Evolutionary conservation across 2,888 invertebrate genomes (phyloP), one percentile per base, ranked within the genome.

Genomic region (Morpho deidamia): DNA sequence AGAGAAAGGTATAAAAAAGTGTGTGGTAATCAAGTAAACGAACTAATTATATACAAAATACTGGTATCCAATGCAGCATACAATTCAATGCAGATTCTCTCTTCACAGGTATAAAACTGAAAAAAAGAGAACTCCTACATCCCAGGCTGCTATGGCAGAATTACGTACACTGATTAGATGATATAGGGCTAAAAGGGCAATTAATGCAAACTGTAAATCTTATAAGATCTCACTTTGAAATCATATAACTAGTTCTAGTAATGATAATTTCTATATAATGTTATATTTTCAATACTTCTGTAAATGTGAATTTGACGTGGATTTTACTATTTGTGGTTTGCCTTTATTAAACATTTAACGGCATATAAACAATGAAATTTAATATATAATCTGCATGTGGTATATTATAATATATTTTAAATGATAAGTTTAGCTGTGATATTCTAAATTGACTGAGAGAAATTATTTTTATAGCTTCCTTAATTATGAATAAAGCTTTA

Each of bases 61-160:
- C 23, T 23, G 23, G 23, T 23, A 23, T 23, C 23, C 23, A 23
- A 23, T 23, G 2, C 3, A 23, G 5, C 23, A 23, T 23, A n/a
- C n/a, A n/a, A n/a, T n/a, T n/a, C n/a, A n/a, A n/a, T n/a, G n/a
- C 23, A 23, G 23, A 23, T 23, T 23, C 23, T 23, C 1, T 11
- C 12, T 33, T 71, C 71, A 1, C 68, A 90, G 90, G 69, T 88
- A 84, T 62, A 87, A 85, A 60, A 68, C 69, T 9, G 89, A 90
- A 62, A 81, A 76, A 53, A 88, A 80, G 58, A 84, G 78, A 62
- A 83, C 84, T 1, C n/a, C 81, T 0, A 71, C 70, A 10, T 83
- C 89, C 0, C 82, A 86, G 58, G 66, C 76, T 0, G 87, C 87
- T 10, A 83, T 88, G 78, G 69, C 79, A 0, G 90, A 90, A 56